Percentiles rank a stretch among this genome's conserved stretches.
Conservation (phyloP, 2,888 invertebrate species). For the Portevinia maculata region DNA sequence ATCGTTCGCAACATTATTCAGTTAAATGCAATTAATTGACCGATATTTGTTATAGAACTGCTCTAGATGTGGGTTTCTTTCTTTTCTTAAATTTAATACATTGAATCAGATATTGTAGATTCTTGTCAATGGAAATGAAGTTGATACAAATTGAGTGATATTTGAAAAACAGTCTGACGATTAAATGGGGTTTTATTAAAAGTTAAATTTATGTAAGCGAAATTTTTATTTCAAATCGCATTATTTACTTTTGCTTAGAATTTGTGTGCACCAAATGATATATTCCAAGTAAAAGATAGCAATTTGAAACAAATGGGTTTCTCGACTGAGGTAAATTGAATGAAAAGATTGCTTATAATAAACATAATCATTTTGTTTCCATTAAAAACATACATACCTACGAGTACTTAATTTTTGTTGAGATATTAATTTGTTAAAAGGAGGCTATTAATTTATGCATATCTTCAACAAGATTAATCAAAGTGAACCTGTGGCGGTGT, state of each 20-base stretch:
- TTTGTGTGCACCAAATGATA: not conserved
- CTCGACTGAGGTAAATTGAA: conserved; percentile 6
- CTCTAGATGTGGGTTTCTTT: conserved; percentile 8
- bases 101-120: not conserved
- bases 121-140: conserved; percentile 28
- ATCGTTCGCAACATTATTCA: conserved; percentile 11
- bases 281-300: conserved; percentile 15
- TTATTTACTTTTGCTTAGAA: conserved; percentile 58
- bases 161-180: conserved; percentile 41
- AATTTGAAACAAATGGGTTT: conserved; percentile 38
- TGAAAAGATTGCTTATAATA: conserved; percentile 32
- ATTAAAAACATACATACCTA: too few species aligned
- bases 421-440: too few species aligned
- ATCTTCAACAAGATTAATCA: too few species aligned
- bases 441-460: too few species aligned
- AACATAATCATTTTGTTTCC: conserved; percentile 26
- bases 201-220: conserved; percentile 46
- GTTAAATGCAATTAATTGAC: conserved; percentile 41
- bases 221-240: conserved; percentile 33
- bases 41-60: conserved; percentile 28
- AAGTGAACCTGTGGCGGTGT: too few species aligned
- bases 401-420: too few species aligned
- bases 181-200: conserved; percentile 21
- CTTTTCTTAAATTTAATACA: conserved; percentile 40
- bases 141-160: conserved; percentile 31